These are phyloP conservation scores for Prionailurus viverrinus DNA, from an alignment of 2,113 vertebrate species.

Conservation along the genomic window DNA sequence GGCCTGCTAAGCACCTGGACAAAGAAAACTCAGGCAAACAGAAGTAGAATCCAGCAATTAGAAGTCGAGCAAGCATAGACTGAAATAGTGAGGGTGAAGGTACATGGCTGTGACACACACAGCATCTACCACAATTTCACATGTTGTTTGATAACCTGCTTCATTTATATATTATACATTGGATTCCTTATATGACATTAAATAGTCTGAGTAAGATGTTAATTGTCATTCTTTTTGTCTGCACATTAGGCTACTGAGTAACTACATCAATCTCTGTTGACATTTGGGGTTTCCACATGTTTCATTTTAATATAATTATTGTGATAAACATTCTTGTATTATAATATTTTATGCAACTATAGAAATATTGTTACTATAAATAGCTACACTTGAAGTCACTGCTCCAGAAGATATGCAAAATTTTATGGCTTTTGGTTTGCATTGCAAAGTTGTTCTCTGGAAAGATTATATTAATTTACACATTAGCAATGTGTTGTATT, in stretches of 20 bases:
- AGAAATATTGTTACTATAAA: neutral
- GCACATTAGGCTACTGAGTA: neutral
- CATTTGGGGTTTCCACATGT: neutral
- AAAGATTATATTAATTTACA: constrained; percentile 4
- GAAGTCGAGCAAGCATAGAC: neutral
- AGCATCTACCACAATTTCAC: neutral
- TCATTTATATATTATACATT: neutral
- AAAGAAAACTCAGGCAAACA: neutral
- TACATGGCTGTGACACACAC: neutral
- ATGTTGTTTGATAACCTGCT: neutral
- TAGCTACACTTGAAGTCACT: neutral
- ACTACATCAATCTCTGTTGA: neutral
- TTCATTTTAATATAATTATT: neutral
- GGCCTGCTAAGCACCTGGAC: neutral
- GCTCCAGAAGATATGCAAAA: neutral
- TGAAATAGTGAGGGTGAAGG: neutral
- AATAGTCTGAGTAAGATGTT: neutral
- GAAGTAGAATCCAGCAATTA: neutral
- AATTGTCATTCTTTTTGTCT: neutral
- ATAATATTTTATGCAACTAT: neutral
- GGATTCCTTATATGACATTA: neutral
- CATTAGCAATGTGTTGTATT: neutral
- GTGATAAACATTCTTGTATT: neutral
- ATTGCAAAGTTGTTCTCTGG: neutral
- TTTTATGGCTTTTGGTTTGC: constrained; percentile 11